Evolutionary conservation across 2,113 vertebrate genomes (phyloP).

Genomic region (Excalfactoria chinensis): DNA sequence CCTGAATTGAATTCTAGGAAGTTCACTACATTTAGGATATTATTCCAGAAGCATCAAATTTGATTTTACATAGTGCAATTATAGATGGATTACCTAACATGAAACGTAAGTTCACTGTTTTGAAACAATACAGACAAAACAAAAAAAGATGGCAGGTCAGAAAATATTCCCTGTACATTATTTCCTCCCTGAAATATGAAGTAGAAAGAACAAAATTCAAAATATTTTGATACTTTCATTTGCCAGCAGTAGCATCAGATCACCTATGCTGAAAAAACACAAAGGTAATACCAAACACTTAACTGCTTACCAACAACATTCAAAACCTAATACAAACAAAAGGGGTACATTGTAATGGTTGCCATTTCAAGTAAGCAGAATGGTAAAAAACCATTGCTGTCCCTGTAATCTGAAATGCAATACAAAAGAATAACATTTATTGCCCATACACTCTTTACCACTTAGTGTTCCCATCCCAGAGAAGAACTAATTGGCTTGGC

Average conservation of each 20-base stretch:
- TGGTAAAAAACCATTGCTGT: not conserved
- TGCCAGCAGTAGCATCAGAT: not conserved
- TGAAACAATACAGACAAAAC: not conserved
- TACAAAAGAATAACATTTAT: not conserved
- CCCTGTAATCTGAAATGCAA: not conserved
- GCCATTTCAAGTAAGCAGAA: not conserved
- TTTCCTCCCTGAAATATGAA: not conserved
- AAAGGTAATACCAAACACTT: not conserved
- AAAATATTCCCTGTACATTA: not conserved
- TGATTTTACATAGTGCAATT: not conserved
- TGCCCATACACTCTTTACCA: not conserved
- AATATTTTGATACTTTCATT: not conserved
- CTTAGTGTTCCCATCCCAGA: not conserved
- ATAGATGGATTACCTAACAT: not conserved
- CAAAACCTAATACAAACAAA: not conserved
- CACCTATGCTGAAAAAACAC: not conserved
- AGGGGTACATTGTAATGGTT: not conserved
- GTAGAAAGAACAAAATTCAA: not conserved
- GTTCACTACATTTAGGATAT: not conserved
- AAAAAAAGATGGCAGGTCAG: not conserved
- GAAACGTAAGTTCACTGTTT: not conserved
- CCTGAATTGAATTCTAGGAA: not conserved
- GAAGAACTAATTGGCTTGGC: not conserved
- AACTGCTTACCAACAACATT: not conserved
- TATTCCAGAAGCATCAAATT: not conserved